These are phyloP conservation scores for Contarinia nasturtii DNA, from an alignment of 1,140 invertebrate species.

Conservation along the genomic window DNA sequence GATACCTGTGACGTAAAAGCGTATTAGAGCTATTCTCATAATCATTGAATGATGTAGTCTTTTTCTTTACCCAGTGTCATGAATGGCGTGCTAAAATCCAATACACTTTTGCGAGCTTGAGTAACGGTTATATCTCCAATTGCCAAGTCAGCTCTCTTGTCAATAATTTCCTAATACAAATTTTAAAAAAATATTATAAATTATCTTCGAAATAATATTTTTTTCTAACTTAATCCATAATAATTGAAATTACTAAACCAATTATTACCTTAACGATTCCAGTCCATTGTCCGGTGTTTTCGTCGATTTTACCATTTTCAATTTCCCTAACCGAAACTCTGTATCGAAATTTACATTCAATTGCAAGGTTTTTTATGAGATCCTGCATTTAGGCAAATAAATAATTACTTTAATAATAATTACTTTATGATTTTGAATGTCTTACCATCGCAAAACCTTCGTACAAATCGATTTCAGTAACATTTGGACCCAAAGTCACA, in stretches of 20 bases:
- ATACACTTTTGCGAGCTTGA: constrained; percentile 56
- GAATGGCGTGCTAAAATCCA: constrained; percentile 78
- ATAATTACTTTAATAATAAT: too few species aligned
- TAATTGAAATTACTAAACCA: constrained; percentile 43
- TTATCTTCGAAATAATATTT: constrained; percentile 24
- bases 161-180: constrained; percentile 19
- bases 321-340: constrained; percentile 19
- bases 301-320: constrained; percentile 35
- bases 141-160: constrained; percentile 74
- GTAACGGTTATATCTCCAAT: constrained; percentile 88
- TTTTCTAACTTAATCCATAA: constrained; percentile 52
- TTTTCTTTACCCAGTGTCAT: constrained; percentile 53
- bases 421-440: too few species aligned
- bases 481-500: constrained; percentile 39
- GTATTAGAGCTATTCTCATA: not conserved
- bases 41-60: constrained; percentile 2
- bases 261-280: constrained; percentile 61
- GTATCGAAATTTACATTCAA: too few species aligned
- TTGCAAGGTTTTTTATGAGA: too few species aligned
- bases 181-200: constrained; percentile 4
- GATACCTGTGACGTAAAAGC: constrained; percentile 27
- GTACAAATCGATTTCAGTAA: constrained; percentile 47
- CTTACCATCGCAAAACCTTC: too few species aligned
- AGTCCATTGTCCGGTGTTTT: constrained; percentile 52
- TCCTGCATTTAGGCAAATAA: too few species aligned